These are phyloP conservation scores for Daphoenositta chrysoptera DNA, from an alignment of 2,113 vertebrate genomes.

Conservation along the genomic window DNA sequence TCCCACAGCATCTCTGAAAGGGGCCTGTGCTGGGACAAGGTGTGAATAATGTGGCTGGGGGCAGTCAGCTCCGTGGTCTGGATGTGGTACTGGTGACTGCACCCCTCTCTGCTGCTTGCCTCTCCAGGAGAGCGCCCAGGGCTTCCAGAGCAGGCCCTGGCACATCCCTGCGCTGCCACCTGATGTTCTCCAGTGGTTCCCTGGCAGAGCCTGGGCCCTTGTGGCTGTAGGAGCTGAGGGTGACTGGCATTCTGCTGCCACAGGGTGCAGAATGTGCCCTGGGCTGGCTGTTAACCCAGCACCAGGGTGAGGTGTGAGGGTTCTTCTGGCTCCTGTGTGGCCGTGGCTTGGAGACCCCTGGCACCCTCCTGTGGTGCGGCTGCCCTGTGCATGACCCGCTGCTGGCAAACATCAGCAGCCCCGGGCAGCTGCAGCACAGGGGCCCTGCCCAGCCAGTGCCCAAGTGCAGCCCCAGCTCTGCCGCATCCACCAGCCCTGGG, in stretches of 20 bases:
- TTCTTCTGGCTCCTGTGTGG: not conserved
- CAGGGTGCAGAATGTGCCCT: not conserved
- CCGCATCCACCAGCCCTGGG: not conserved
- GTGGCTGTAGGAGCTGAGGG: not conserved
- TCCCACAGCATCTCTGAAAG: not conserved
- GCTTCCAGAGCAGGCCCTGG: not conserved
- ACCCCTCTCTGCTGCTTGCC: not conserved
- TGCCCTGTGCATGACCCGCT: accelerated
- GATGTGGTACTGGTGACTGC: not conserved
- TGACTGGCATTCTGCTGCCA: not conserved
- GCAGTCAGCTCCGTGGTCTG: not conserved
- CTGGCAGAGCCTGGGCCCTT: not conserved
- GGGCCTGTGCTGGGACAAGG: not conserved
- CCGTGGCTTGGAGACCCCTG: not conserved
- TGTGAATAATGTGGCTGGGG: not conserved
- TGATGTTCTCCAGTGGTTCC: not conserved
- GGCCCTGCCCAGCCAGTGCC: not conserved
- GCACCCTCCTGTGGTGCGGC: not conserved
- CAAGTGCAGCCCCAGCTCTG: not conserved
- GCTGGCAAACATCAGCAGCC: not conserved
- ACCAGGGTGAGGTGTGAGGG: accelerated
- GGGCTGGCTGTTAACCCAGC: not conserved
- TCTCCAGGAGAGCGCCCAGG: not conserved
- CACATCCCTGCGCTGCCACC: not conserved
- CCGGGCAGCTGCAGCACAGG: accelerated